These are phyloP conservation scores for Leuciscus idus DNA, from an alignment of 2,113 vertebrate species.

Conservation along the genomic window DNA sequence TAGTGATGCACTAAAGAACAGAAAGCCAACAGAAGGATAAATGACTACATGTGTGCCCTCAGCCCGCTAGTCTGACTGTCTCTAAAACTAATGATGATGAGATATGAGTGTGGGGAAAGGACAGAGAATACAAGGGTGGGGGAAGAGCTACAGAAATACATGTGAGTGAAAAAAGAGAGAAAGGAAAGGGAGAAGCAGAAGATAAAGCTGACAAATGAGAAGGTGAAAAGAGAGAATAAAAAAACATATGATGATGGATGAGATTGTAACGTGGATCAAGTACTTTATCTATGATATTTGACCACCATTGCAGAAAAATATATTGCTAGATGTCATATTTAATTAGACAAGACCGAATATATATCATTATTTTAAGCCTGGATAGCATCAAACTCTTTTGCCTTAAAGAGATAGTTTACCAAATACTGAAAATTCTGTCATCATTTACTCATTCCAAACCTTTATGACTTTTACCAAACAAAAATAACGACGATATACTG, in stretches of 20 bases:
- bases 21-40: slow-evolving; percentile 54
- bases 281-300: slow-evolving; percentile 49
- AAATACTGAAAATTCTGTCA: no score
- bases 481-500: no score
- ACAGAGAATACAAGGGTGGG: slow-evolving; percentile 46
- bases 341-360: not conserved
- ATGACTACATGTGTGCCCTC: slow-evolving; percentile 64
- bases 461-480: no score
- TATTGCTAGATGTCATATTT: slow-evolving; percentile 1
- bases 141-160: slow-evolving; percentile 43
- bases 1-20: slow-evolving; percentile 69
- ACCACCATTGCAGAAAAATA: slow-evolving; percentile 19
- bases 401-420: no score
- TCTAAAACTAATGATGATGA: slow-evolving; percentile 71
- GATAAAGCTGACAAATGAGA: not conserved
- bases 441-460: no score
- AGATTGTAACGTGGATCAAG: slow-evolving; percentile 1
- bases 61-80: slow-evolving; percentile 62
- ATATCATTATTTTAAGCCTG: no score
- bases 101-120: slow-evolving; percentile 55
- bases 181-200: slow-evolving; percentile 27
- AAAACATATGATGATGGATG: not conserved
- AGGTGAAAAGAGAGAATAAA: slow-evolving; percentile 13
- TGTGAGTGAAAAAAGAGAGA: slow-evolving; percentile 52
- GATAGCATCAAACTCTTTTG: no score